Evolutionary conservation across 1,140 invertebrate species (phyloP), one percentile per base, ranked within the genome.

Genomic region (Diabrotica virgifera): DNA sequence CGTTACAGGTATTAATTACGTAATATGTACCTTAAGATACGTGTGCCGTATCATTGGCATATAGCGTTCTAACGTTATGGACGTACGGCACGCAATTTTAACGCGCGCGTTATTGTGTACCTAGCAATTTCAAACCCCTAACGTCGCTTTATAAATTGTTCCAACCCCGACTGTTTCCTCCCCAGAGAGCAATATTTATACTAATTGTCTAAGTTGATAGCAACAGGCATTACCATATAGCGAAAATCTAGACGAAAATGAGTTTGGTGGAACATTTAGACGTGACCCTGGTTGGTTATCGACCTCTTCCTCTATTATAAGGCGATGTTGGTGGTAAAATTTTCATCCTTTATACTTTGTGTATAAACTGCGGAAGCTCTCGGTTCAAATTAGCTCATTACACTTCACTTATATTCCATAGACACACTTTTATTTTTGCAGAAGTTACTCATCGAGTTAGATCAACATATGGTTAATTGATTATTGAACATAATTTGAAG

Each of bases 61-160:
- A 46, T 46, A 46, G n/a, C 40, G 4, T 46, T 46, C 8, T 46
- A 46, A 46, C 40, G 40, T 46, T 46, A 46, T 46, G 40, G 40
- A 10, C n/a, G 40, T 10, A 46, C 40, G 5, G 40, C 40, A 46
- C 40, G 40, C 40, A 46, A 46, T 46, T 46, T 46, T 46, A 46
- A 46, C 8, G 8, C 40, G 40, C 8, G 40, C 40, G 40, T 46
- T 46, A 46, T 46, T 46, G 40, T 46, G 40, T 46, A 46, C 40
- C 40, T 46, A 46, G 8, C 40, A 46, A 46, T 46, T 46, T 46
- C 8, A 46, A 46, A 46, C 40, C 40, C 8, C 40, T 46, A 46
- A 46, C 40, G n/a, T n/a, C 40, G 40, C 40, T 46, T n/a, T 46
- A n/a, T n/a, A 46, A 46, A 46, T 46, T 46, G 40, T 46, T 46